Evolutionary conservation across 2,113 vertebrate species (phyloP), one percentile per base, ranked within the genome.

Genomic region (Uropsilus gracilis): DNA sequence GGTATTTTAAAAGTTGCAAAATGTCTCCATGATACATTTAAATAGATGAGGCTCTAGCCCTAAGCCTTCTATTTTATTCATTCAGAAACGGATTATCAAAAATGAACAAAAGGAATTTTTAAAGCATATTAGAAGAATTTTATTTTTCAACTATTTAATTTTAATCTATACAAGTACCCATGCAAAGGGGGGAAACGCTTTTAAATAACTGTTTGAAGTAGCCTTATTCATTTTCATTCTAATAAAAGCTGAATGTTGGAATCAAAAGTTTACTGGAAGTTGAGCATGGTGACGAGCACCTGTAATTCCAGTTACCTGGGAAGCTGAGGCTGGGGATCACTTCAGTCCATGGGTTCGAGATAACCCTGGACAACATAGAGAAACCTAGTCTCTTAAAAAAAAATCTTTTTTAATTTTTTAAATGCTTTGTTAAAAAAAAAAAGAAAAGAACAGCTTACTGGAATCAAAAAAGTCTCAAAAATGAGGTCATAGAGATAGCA

Each of bases 81-180:
- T 72, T 91, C 39, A 93, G 34, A 11, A 76, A 66, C 1, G 5
- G 55, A 50, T 48, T 89, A 39, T 24, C 66, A 90, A 90, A 96
- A 81, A 59, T 39, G n/a, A 80, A 89, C 53, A 87, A 86, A 68
- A 73, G 37, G 64, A 80, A 39, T 24, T 28, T 46, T 90, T 17
- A 5, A 87, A 86, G 32, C 63, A 64, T 22, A 73, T 34, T 75
- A 81, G 22, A 59, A 68, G 22, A 8, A 71, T 64, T 64, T 91
- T 63, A 50, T 53, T 90, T 90, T 59, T 82, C 42, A 87, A 85
- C 68, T 44, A 50, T 86, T 90, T 80, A 64, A 86, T 71, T 96
- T 83, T 78, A 89, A 89, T 59, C 71, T 91, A 71, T 1, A 71
- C 44, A 69, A 4, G 50, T 17, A 0, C 85, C 66, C 61, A 39